phyloP scores from a whole-genome alignment of 2,888 invertebrate genomes.

The Temnothorax unifasciatus region DNA sequence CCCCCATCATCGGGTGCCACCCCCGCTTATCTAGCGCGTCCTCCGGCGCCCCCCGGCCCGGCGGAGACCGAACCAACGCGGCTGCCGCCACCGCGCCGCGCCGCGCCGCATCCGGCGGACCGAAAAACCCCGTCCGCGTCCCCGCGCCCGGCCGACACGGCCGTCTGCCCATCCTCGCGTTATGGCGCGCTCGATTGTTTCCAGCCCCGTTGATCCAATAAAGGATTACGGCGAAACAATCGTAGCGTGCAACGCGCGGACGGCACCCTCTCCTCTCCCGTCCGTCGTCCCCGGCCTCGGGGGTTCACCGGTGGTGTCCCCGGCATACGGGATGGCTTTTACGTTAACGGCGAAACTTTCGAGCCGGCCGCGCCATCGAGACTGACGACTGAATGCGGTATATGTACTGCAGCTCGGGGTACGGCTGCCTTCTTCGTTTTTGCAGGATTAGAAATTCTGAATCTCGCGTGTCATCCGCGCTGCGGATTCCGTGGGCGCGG shows the following conservation, averaged over 20 bases:
- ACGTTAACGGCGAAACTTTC: slow-evolving; percentile 78
- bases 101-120: slow-evolving; percentile 64
- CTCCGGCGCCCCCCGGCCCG: slow-evolving; percentile 29
- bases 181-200: slow-evolving; percentile 85
- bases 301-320: background rate
- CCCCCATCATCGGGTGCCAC: slow-evolving; percentile 75
- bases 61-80: slow-evolving; percentile 2
- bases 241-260: slow-evolving; percentile 77
- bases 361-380: slow-evolving; percentile 39
- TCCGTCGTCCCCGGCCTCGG: background rate
- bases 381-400: slow-evolving; percentile 33
- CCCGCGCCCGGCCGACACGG: slow-evolving; percentile 62
- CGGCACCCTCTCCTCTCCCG: slow-evolving; percentile 26
- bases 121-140: slow-evolving; percentile 65
- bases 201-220: slow-evolving; percentile 86
- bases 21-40: slow-evolving; percentile 68
- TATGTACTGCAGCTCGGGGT: background rate
- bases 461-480: background rate
- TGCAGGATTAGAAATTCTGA: background rate
- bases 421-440: slow-evolving; percentile 11
- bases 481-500: background rate
- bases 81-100: slow-evolving; percentile 54
- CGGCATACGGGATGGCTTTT: slow-evolving; percentile 63
- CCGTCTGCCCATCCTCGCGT: slow-evolving; percentile 79
- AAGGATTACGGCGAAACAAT: slow-evolving; percentile 85